Conservation (phyloP, 1,140 invertebrate species). For the Anastrepha obliqua region DNA sequence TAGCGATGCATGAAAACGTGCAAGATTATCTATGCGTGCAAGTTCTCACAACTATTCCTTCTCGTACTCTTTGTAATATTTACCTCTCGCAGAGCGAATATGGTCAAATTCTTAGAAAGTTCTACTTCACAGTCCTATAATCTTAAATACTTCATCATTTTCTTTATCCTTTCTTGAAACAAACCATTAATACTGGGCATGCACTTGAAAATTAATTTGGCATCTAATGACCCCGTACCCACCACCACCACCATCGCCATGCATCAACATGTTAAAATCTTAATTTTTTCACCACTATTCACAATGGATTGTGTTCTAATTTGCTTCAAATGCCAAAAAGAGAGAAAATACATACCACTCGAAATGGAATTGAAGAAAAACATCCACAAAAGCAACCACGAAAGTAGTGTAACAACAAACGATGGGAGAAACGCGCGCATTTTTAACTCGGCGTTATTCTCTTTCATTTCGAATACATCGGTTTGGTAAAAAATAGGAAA, state of each 20-base stretch:
- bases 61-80: too few species aligned
- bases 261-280: background rate
- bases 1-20: too few species aligned
- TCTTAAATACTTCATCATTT: too few species aligned
- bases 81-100: too few species aligned
- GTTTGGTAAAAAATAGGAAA: background rate
- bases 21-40: too few species aligned
- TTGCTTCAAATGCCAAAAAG: constrained; percentile 61
- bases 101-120: too few species aligned
- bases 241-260: background rate
- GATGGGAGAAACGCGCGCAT: constrained; percentile 40
- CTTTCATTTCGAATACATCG: background rate
- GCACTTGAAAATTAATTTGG: constrained; percentile 26
- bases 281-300: constrained; percentile 35
- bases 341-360: constrained; percentile 56
- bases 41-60: too few species aligned
- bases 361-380: constrained; percentile 60
- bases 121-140: too few species aligned
- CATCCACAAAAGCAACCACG: constrained; percentile 60
- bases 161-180: background rate
- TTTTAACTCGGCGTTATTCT: constrained; percentile 20
- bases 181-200: background rate
- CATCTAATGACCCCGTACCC: background rate
- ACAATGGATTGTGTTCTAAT: constrained; percentile 31
- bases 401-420: constrained; percentile 62